phyloP scores from a whole-genome alignment of 1,140 invertebrate species.

The Drosophila serrata region DNA sequence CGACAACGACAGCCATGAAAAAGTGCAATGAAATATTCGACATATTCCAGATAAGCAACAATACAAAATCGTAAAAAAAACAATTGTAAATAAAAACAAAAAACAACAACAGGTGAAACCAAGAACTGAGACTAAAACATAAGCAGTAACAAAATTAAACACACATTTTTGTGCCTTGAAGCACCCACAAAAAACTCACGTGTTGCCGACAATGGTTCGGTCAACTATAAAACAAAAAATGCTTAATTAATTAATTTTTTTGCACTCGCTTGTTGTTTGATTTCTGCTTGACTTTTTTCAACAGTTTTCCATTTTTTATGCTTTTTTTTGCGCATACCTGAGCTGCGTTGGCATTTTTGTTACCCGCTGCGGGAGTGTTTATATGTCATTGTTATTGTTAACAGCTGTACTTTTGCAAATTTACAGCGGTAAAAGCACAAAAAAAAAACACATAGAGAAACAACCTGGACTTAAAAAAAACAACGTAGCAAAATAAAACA shows the following conservation, averaged over 20 bases:
- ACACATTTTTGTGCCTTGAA: background rate
- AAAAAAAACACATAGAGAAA: slow-evolving; percentile 12
- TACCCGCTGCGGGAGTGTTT: slow-evolving; percentile 48
- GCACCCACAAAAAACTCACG: slow-evolving; percentile 50
- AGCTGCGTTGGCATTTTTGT: slow-evolving; percentile 59
- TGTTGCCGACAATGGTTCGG: slow-evolving; percentile 42
- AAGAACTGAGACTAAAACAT: slow-evolving; percentile 43
- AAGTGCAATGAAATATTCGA: slow-evolving; percentile 53
- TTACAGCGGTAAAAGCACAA: slow-evolving; percentile 60
- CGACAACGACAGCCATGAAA: slow-evolving; percentile 39
- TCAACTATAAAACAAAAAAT: slow-evolving; percentile 47
- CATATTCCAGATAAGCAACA: slow-evolving; percentile 51
- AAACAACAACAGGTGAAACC: slow-evolving; percentile 11
- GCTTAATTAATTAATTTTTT: slow-evolving; percentile 72
- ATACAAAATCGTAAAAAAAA: slow-evolving; percentile 1
- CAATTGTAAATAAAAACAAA: background rate
- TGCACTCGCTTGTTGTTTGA: slow-evolving; percentile 33
- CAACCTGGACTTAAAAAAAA: slow-evolving; percentile 37
- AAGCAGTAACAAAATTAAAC: slow-evolving; percentile 27
- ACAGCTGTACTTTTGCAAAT: slow-evolving; percentile 71
- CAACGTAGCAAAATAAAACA: slow-evolving; percentile 37
- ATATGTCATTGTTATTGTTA: slow-evolving; percentile 73
- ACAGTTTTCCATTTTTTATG: slow-evolving; percentile 1
- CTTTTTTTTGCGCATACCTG: slow-evolving; percentile 32
- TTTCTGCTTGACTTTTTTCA: slow-evolving; percentile 35